Evolutionary conservation across 2,797 vertebrate genomes (phyloP), one percentile per base, ranked within the genome.

Genomic region (Rhabdomys pumilio): DNA sequence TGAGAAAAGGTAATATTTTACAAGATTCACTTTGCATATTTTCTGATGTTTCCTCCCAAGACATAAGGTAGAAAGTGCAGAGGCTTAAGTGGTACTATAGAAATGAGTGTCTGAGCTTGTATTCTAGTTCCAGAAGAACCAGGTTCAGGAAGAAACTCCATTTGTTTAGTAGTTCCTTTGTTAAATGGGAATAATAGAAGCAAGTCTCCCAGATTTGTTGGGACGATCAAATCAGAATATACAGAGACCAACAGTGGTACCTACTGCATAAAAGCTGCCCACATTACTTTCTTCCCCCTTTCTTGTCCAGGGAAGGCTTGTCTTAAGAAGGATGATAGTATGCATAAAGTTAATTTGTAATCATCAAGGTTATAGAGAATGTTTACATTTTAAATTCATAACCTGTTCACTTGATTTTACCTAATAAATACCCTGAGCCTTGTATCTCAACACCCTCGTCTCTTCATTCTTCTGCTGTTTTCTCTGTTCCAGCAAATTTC

Each of bases 61-160:
- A 79, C 61, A 29, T 65, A 77, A 63, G 65, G 20, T 77, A 95
- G 31, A 44, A 47, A 72, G 34, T 50, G 0, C 55, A 94, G 22
- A 76, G 87, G 12, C 26, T 44, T 91, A 69, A 88, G 4, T 75
- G 26, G 85, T 73, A 55, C 29, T 75, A 9, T 90, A 26, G 53
- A 80, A 41, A 93, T 29, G 22, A 4, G n/a, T 88, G 65, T 41
- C 15, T 86, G 41, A 93, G 55, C 22, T 93, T 89, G n/a, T 75
- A 73, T 95, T 95, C 59, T 90, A 6, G 6, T 83, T 93, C 59
- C 83, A 59, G 69, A 55, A 72, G 67, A 38, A 38, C 69, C n/a
- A 38, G 69, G 8, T 72, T 72, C 69, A 20, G 34, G 15, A 91
- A 72, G 24, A 76, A 57, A 63, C 12, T 80, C 85, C 17, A 95